Conservation (phyloP, 2,797 vertebrate genomes). For the Silurus aristotelis region DNA sequence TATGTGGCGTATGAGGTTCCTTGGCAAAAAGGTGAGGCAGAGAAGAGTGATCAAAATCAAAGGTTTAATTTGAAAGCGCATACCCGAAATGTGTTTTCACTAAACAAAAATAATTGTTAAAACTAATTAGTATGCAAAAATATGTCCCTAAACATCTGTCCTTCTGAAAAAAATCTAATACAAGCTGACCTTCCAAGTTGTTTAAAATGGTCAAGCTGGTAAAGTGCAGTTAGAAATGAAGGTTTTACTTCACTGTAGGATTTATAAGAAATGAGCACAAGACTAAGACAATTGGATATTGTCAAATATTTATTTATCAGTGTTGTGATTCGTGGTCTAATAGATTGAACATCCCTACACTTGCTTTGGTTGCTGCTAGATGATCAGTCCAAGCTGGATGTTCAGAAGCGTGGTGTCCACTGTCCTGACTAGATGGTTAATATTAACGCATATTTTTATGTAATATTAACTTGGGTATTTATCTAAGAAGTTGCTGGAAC, state of each 20-base stretch:
- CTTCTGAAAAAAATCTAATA: neutral
- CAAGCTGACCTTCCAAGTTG: no score
- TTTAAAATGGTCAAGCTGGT: neutral
- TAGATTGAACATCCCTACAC: neutral
- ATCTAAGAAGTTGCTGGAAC: no score
- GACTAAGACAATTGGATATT: no score
- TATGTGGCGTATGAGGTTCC: conserved; percentile 66
- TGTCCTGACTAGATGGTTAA: neutral
- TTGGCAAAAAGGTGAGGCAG: conserved; percentile 63
- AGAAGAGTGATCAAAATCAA: conserved; percentile 39
- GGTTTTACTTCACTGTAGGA: neutral
- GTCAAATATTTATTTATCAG: neutral
- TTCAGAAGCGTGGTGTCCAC: neutral
- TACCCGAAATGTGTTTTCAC: neutral
- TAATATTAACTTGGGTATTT: no score
- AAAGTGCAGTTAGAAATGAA: neutral
- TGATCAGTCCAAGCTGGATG: neutral
- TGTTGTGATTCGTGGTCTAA: neutral
- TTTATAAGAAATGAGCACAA: neutral
- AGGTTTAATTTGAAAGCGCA: neutral
- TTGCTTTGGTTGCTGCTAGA: neutral
- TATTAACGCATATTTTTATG: no score
- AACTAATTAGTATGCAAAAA: no score
- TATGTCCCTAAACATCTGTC: neutral
- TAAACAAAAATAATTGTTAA: neutral